These are phyloP conservation scores for Phasianus colchicus DNA, from an alignment of 2,113 vertebrate species.

Conservation along the genomic window DNA sequence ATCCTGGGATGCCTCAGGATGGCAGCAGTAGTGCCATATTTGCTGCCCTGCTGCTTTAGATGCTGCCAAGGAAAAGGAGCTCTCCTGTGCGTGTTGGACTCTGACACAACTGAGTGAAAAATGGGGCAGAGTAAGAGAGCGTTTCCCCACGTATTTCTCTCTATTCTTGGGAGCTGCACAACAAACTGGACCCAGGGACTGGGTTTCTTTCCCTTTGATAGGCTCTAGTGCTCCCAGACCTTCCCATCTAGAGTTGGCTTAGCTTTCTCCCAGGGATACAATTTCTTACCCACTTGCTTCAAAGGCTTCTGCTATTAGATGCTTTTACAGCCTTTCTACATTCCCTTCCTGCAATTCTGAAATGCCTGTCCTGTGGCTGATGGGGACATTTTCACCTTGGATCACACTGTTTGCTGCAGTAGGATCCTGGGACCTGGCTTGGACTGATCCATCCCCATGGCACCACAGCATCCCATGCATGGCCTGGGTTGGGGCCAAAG, in stretches of 20 bases:
- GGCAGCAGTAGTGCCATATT: fast-evolving
- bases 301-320: neutral
- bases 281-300: neutral
- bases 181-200: neutral
- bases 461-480: neutral
- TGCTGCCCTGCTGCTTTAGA: neutral
- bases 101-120: neutral
- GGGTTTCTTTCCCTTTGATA: neutral
- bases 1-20: neutral
- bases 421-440: neutral
- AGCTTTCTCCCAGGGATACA: neutral
- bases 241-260: neutral
- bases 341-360: neutral
- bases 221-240: neutral
- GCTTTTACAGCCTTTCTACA: neutral
- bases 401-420: neutral
- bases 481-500: neutral
- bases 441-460: neutral
- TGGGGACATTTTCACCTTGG: neutral
- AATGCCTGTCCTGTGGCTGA: neutral
- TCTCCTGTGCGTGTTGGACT: neutral
- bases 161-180: neutral
- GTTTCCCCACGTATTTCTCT: neutral
- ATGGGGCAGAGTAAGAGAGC: neutral
- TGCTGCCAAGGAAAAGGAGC: neutral